Percentiles rank a stretch among this genome's conserved stretches.
phyloP scores from a whole-genome alignment of 2,113 vertebrate species.

The Hippocampus guttulatus region DNA sequence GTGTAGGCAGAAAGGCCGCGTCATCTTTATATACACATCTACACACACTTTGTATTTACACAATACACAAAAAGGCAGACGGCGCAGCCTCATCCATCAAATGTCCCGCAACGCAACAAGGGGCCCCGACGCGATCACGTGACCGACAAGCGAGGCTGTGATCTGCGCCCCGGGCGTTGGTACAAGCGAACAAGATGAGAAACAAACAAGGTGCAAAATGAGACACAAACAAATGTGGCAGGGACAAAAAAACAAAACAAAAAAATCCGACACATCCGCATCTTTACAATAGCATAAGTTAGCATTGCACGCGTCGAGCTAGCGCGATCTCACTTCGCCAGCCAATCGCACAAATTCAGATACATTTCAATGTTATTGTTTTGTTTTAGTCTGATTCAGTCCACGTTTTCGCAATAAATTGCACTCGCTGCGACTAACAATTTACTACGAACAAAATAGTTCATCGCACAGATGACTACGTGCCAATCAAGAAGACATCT shows the following conservation, averaged over 20 bases:
- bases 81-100: not conserved
- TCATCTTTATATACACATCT: conserved; percentile 6
- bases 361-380: not conserved
- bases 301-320: not conserved
- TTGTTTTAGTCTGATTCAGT: not conserved
- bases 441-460: not conserved
- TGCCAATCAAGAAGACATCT: not conserved
- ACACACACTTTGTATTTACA: conserved; percentile 7
- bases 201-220: not conserved
- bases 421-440: not conserved
- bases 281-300: not conserved
- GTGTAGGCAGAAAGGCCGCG: not conserved
- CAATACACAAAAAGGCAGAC: not conserved
- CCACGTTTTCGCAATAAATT: not conserved
- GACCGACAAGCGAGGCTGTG: not conserved
- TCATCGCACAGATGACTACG: not conserved
- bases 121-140: not conserved
- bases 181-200: not conserved
- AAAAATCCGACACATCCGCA: not conserved
- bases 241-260: not conserved
- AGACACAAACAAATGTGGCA: not conserved
- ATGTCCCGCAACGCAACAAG: not conserved
- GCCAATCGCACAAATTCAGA: not conserved
- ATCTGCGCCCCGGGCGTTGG: not conserved
- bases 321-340: not conserved